Conservation (phyloP, 2,888 invertebrate genomes). For the Zonitis immaculata region DNA sequence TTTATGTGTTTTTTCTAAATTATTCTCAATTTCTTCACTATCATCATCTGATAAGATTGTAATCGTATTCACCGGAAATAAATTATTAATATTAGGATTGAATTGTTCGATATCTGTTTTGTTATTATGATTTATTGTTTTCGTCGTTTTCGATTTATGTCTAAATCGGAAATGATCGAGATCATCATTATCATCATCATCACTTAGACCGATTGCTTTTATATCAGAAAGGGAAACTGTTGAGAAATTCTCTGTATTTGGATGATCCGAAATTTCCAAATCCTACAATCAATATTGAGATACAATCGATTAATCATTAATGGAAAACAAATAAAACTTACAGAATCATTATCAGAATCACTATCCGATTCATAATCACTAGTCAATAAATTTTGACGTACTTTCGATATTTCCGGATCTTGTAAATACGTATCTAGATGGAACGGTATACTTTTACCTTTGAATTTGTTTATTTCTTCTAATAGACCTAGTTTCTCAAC, state of each 20-base stretch:
- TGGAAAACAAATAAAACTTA: neutral
- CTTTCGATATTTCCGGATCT: constrained; percentile 12
- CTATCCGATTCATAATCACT: constrained; percentile 29
- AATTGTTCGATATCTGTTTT: neutral
- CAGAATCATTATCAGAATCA: constrained; percentile 3
- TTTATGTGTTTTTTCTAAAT: neutral
- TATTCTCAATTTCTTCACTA: neutral
- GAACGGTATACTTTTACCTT: constrained; percentile 19
- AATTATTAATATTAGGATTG: neutral
- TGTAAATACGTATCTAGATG: constrained; percentile 17
- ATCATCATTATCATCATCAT: neutral
- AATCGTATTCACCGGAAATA: neutral
- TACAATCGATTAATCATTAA: neutral
- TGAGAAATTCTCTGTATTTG: neutral
- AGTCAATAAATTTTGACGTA: constrained; percentile 20
- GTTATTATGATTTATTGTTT: neutral
- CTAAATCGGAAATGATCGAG: neutral
- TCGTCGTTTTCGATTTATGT: neutral
- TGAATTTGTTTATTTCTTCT: constrained; percentile 19
- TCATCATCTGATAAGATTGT: neutral
- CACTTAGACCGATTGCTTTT: neutral
- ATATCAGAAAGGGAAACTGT: neutral
- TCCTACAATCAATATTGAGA: neutral
- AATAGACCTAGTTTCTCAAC: constrained; percentile 19
- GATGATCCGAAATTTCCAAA: neutral